Conservation (phyloP, 2,113 vertebrate genomes). For the Brachionichthys hirsutus region DNA sequence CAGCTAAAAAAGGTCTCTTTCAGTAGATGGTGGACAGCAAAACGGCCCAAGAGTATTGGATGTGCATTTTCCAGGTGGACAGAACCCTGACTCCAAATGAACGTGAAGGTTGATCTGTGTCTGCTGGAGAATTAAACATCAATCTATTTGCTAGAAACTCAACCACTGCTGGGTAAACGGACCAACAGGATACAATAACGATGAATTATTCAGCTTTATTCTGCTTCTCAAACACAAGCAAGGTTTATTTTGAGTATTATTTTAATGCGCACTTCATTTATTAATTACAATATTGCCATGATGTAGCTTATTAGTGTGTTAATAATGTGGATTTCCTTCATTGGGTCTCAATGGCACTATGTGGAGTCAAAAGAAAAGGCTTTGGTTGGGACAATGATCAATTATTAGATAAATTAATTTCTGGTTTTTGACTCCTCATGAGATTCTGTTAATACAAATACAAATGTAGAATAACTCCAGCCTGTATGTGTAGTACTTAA, state of each 20-base stretch:
- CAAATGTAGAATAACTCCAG: too few species aligned
- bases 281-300: too few species aligned
- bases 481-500: too few species aligned
- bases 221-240: neutral
- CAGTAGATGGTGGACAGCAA: constrained; percentile 1
- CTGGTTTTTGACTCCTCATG: too few species aligned
- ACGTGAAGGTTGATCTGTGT: neutral
- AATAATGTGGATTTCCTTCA: too few species aligned
- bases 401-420: too few species aligned
- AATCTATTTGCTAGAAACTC: constrained; percentile 1
- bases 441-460: too few species aligned
- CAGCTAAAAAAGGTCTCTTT: neutral
- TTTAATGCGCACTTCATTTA: neutral
- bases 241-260: neutral
- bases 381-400: too few species aligned
- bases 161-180: neutral
- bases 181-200: neutral
- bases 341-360: too few species aligned
- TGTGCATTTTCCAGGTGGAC: constrained; percentile 9
- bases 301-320: too few species aligned
- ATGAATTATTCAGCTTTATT: neutral
- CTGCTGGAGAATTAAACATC: neutral
- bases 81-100: neutral
- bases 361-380: too few species aligned
- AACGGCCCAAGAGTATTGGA: neutral